A percentile compares a stretch with the other conserved stretches of the same genome.
These are phyloP conservation scores for Orthonychiurus folsomi DNA, from an alignment of 2,888 invertebrate species.

Conservation along the genomic window DNA sequence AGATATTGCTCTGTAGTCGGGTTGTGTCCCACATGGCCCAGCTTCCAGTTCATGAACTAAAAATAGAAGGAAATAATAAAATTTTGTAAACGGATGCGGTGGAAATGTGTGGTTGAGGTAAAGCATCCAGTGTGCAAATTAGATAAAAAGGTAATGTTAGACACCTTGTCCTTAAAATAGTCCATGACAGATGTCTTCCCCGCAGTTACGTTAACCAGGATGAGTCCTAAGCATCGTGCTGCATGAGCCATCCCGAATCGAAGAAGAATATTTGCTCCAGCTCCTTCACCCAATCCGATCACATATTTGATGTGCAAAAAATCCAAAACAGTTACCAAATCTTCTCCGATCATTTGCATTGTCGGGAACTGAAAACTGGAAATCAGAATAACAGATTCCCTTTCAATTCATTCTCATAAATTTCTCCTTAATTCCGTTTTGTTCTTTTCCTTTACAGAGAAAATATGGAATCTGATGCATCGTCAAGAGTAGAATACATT, in stretches of 20 bases:
- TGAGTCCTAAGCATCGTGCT: slow-evolving; percentile 64
- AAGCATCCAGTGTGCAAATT: too few relatives aligned
- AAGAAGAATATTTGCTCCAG: slow-evolving; percentile 68
- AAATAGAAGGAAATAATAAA: slow-evolving; percentile 16
- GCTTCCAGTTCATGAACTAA: slow-evolving; percentile 72
- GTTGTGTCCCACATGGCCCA: slow-evolving; percentile 64
- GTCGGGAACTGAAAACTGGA: slow-evolving; percentile 71
- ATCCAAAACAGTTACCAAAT: slow-evolving; percentile 69
- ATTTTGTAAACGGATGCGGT: neutral
- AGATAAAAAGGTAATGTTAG: too few relatives aligned
- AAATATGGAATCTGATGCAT: too few relatives aligned
- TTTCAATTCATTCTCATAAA: neutral
- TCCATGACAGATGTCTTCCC: slow-evolving; percentile 78
- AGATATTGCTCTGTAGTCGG: slow-evolving; percentile 81
- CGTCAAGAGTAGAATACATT: too few relatives aligned
- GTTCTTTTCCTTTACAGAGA: too few relatives aligned
- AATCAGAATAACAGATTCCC: neutral
- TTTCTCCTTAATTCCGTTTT: neutral
- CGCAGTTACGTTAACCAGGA: slow-evolving; percentile 78
- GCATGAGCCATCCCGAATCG: slow-evolving; percentile 76
- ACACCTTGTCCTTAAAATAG: slow-evolving; percentile 69
- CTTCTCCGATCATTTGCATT: slow-evolving; percentile 71
- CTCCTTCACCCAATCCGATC: slow-evolving; percentile 77
- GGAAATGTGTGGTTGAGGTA: neutral
- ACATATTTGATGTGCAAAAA: slow-evolving; percentile 73